Evolutionary conservation across 2,113 vertebrate genomes (phyloP).

Genomic region (Daubentonia madagascariensis): DNA sequence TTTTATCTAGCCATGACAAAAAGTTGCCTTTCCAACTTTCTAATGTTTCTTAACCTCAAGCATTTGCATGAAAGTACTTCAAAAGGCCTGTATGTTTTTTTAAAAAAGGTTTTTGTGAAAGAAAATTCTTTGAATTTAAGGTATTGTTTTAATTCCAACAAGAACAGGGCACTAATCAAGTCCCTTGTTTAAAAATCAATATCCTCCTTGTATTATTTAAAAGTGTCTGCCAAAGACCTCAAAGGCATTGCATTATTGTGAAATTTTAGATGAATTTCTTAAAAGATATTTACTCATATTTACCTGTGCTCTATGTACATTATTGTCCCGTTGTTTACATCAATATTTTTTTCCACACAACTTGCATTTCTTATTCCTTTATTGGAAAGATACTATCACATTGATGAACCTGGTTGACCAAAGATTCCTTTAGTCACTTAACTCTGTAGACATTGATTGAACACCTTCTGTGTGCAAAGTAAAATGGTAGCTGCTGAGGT

Average conservation of each 20-base stretch:
- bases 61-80: not conserved
- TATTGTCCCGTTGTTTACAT: not conserved
- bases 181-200: not conserved
- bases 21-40: not conserved
- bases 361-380: not conserved
- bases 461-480: not conserved
- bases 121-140: not conserved
- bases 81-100: not conserved
- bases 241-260: not conserved
- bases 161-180: not conserved
- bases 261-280: not conserved
- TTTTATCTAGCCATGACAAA: not conserved
- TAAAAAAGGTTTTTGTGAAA: not conserved
- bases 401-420: not conserved
- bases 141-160: not conserved
- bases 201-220: not conserved
- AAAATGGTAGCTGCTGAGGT: not conserved
- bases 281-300: not conserved
- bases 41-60: not conserved
- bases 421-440: not conserved
- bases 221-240: not conserved
- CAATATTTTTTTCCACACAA: not conserved
- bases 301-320: not conserved
- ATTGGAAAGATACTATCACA: not conserved
- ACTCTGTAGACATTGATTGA: not conserved